Percentiles rank a stretch among this genome's conserved stretches.
These are phyloP conservation scores for Bactericera cockerelli DNA, from an alignment of 1,140 invertebrate genomes.

Conservation along the genomic window DNA sequence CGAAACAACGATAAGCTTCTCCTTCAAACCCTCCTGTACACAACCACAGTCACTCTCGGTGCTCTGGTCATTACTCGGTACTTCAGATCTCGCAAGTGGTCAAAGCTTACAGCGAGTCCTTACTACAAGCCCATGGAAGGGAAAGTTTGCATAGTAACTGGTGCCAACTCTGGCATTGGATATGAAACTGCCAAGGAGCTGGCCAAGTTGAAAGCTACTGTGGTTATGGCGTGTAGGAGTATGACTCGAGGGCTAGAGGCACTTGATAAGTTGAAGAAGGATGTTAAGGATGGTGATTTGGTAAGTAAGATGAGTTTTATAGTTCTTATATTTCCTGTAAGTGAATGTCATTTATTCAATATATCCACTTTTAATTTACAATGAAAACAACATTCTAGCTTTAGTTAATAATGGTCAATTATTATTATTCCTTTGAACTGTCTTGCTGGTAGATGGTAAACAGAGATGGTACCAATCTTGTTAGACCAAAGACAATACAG, in stretches of 20 bases:
- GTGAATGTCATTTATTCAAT: not conserved
- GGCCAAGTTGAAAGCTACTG: constrained; percentile 43
- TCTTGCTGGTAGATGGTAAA: no score
- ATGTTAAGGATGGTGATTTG: constrained; percentile 38
- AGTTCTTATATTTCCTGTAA: not conserved
- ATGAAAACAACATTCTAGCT: no score
- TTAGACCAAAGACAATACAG: no score
- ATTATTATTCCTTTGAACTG: no score
- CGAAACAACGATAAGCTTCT: not conserved
- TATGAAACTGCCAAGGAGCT: constrained; percentile 53
- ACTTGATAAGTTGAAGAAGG: constrained; percentile 40
- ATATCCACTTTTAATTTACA: no score
- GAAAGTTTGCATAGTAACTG: constrained; percentile 57
- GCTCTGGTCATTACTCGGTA: not conserved
- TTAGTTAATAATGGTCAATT: no score
- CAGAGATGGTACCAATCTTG: no score
- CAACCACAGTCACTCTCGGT: not conserved
- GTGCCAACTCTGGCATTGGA: constrained; percentile 65
- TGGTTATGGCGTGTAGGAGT: constrained; percentile 59
- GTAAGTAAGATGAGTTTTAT: no score
- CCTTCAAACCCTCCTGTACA: not conserved
- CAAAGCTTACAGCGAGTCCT: not conserved
- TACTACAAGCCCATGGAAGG: constrained; percentile 31
- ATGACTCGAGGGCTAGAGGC: constrained; percentile 40
- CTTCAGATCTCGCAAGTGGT: not conserved